Evolutionary conservation across 2,113 vertebrate species (phyloP).

Genomic region (Phrynosoma blainvillii): DNA sequence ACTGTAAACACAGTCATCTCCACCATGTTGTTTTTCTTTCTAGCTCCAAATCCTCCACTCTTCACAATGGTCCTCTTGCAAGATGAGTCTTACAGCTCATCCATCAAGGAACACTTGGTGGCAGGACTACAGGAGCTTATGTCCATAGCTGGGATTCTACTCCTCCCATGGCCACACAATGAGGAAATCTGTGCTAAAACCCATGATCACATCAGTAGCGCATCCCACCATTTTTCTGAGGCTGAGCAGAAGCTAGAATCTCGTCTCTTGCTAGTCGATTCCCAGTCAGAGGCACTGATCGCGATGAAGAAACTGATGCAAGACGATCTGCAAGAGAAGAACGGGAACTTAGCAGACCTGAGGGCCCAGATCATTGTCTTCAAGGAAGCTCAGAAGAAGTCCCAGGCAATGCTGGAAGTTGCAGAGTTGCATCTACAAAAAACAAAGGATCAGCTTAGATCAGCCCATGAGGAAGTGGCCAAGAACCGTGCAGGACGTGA

Average conservation of each 20-base stretch:
- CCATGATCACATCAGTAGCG: neutral
- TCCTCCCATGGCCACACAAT: neutral
- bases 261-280: neutral
- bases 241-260: neutral
- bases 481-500: neutral
- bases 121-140: neutral
- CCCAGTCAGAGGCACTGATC: neutral
- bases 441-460: neutral
- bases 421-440: neutral
- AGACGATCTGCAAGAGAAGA: slow-evolving; percentile 17
- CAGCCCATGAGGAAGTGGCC: neutral
- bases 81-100: neutral
- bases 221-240: slow-evolving; percentile 3
- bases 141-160: neutral
- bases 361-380: neutral
- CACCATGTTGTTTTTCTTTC: neutral
- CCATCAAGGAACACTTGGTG: neutral
- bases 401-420: neutral
- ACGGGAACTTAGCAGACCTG: neutral
- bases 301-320: neutral
- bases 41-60: neutral
- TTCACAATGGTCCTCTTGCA: neutral
- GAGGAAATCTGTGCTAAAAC: neutral
- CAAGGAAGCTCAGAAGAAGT: neutral
- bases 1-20: neutral